Evolutionary conservation across 2,797 vertebrate species (phyloP).

Genomic region (Pseudochirops cupreus): DNA sequence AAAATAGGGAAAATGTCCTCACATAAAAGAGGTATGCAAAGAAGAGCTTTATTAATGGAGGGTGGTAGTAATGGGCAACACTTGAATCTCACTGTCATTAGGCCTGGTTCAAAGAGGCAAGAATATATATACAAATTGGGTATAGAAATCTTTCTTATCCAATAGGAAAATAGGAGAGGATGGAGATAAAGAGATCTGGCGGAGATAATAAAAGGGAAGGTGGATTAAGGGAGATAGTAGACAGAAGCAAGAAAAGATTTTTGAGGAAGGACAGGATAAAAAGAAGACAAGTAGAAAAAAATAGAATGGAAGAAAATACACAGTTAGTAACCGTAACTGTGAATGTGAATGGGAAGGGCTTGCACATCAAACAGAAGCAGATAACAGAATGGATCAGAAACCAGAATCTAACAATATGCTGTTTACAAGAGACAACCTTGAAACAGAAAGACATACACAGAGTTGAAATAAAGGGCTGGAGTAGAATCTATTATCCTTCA

Average conservation of each 20-base stretch:
- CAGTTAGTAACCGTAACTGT: background rate
- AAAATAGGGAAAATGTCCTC: background rate
- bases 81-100: background rate
- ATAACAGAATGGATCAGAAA: background rate
- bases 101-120: background rate
- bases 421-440: background rate
- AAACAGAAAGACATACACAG: background rate
- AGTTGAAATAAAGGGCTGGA: background rate
- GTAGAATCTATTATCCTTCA: background rate
- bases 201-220: background rate
- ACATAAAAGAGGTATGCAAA: background rate
- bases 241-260: background rate
- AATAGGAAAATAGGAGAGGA: background rate
- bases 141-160: background rate
- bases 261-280: background rate
- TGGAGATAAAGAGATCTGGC: too few relatives aligned
- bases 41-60: background rate
- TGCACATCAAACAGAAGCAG: background rate
- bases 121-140: background rate
- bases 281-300: background rate
- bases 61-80: background rate
- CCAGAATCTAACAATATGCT: background rate
- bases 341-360: background rate
- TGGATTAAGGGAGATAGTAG: background rate
- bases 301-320: background rate